A percentile compares a stretch with the other conserved stretches of the same genome.
Evolutionary conservation across 2,888 invertebrate genomes (phyloP).

Genomic region (Drosophila tripunctata): DNA sequence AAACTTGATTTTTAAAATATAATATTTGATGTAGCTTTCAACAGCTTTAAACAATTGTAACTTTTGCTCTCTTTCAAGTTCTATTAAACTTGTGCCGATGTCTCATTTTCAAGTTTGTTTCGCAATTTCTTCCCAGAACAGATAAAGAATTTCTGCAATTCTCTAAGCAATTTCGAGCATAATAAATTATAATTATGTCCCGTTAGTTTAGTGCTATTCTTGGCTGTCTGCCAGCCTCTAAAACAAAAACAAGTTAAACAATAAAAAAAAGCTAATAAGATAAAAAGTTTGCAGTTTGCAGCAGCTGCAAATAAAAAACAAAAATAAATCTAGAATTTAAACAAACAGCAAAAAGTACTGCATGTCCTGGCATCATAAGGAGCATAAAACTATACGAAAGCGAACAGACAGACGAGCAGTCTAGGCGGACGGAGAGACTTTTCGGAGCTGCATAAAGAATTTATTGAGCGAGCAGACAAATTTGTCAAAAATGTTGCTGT

Average conservation of each 20-base stretch:
- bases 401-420: background rate
- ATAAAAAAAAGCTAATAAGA: conserved; percentile 29
- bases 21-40: background rate
- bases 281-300: conserved; percentile 18
- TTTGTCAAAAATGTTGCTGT: conserved; percentile 28
- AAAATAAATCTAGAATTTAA: background rate
- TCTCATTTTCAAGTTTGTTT: conserved; percentile 9
- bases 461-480: conserved; percentile 28
- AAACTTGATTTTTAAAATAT: background rate
- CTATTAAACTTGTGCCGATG: background rate
- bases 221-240: conserved; percentile 53
- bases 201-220: conserved; percentile 32
- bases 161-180: conserved; percentile 10
- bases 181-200: conserved; percentile 57
- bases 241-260: conserved; percentile 9
- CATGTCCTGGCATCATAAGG: conserved; percentile 4
- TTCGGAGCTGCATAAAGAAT: conserved; percentile 35
- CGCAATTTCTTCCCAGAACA: conserved; percentile 8
- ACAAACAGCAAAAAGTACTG: conserved; percentile 22
- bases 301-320: conserved; percentile 34
- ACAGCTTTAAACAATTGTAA: background rate
- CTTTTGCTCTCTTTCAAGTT: conserved; percentile 3
- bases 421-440: conserved; percentile 34
- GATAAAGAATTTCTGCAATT: conserved; percentile 16
- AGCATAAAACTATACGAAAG: background rate